phyloP scores from a whole-genome alignment of 2,797 vertebrate genomes.

The Poecilia velifera region DNA sequence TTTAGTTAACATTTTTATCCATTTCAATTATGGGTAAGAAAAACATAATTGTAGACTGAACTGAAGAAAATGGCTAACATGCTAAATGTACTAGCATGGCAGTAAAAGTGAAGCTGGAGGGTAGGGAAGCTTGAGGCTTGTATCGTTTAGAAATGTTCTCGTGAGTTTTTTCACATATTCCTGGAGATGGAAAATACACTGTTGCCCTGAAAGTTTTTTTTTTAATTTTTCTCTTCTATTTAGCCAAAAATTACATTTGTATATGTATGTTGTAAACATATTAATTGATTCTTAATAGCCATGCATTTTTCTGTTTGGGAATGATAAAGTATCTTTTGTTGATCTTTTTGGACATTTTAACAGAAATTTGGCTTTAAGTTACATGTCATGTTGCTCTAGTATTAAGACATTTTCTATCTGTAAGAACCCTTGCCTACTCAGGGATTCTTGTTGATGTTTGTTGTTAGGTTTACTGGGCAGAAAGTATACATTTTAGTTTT shows the following conservation, averaged over 20 bases:
- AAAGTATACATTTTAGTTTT: neutral
- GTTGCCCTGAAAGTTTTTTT: neutral
- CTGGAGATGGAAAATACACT: neutral
- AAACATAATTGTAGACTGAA: neutral
- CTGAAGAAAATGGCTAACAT: neutral
- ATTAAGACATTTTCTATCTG: neutral
- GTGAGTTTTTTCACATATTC: neutral
- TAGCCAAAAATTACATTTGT: neutral
- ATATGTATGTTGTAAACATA: neutral
- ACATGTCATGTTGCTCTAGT: neutral
- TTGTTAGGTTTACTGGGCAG: neutral
- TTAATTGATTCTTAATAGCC: neutral
- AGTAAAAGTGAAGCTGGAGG: neutral
- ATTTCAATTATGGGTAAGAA: neutral
- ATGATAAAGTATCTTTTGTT: neutral
- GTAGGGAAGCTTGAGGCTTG: neutral
- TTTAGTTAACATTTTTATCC: neutral
- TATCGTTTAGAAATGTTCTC: neutral
- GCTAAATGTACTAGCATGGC: neutral
- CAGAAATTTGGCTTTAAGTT: neutral
- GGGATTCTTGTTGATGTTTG: neutral
- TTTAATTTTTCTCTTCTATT: neutral
- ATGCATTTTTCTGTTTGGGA: neutral
- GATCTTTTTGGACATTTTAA: neutral
- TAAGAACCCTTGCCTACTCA: neutral